Evolutionary conservation across 2,888 invertebrate species (phyloP).

Genomic region (Barypeithes pellucidus): DNA sequence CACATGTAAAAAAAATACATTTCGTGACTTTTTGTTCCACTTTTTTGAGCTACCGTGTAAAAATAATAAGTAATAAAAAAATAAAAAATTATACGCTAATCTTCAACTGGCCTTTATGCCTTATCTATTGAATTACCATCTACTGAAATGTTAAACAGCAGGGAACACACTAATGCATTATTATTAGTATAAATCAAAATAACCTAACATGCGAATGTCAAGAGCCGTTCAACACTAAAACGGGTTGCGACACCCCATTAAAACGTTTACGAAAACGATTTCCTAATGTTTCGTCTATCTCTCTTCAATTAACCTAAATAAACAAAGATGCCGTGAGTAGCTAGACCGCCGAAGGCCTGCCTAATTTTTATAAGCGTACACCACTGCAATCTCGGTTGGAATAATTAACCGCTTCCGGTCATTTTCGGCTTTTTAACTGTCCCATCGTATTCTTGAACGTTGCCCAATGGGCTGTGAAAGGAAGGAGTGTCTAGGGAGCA

Average conservation of each 20-base stretch:
- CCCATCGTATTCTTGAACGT: conserved; percentile 22
- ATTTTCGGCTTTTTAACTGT: conserved; percentile 28
- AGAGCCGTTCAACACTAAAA: not conserved
- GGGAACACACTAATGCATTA: no score
- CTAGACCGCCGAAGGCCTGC: not conserved
- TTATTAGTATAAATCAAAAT: not conserved
- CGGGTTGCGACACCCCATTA: conserved; percentile 15
- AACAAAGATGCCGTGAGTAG: not conserved
- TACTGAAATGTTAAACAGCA: no score
- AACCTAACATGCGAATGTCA: conserved; percentile 5
- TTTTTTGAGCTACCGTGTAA: no score
- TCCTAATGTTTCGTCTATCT: conserved; percentile 6
- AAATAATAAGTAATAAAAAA: no score
- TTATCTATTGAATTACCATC: no score
- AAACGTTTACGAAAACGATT: not conserved
- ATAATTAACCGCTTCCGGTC: conserved; percentile 41
- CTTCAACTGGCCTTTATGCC: no score
- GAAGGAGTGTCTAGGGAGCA: conserved; percentile 21
- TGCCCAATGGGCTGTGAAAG: conserved; percentile 24
- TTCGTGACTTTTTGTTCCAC: no score
- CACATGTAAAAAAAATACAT: no score
- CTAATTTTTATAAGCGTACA: conserved; percentile 16
- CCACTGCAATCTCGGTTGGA: conserved; percentile 34
- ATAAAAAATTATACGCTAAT: no score
- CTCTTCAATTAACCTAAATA: not conserved